phyloP scores from a whole-genome alignment of 2,113 vertebrate species.

The Entomyzon cyanotis region DNA sequence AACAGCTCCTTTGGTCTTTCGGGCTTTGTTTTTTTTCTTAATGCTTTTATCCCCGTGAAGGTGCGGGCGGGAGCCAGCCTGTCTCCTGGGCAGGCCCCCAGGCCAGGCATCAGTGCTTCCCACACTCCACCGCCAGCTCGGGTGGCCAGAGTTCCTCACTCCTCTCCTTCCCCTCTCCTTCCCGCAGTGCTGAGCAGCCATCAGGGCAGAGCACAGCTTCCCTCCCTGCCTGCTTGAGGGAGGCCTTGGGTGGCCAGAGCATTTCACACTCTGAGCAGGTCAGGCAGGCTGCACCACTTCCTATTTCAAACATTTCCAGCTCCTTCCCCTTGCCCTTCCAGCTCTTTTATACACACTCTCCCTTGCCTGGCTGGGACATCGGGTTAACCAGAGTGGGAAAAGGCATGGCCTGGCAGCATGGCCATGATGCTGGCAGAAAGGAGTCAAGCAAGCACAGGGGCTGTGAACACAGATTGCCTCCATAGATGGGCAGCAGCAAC shows the following conservation, averaged over 20 bases:
- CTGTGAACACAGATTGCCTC: not conserved
- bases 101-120: not conserved
- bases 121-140: not conserved
- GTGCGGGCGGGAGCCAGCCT: not conserved
- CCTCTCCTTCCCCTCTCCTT: not conserved
- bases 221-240: not conserved
- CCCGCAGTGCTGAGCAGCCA: accelerated
- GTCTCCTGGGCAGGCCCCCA: not conserved
- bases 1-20: not conserved
- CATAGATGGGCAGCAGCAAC: not conserved
- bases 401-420: not conserved
- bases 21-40: not conserved
- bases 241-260: not conserved
- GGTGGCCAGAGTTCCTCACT: not conserved
- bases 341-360: accelerated
- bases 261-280: not conserved
- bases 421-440: not conserved
- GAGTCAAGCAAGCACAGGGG: not conserved
- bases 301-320: not conserved
- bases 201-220: not conserved
- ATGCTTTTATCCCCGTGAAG: not conserved
- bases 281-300: not conserved
- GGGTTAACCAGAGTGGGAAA: not conserved
- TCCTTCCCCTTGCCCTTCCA: accelerated
- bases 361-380: not conserved